Evolutionary conservation across 1,140 invertebrate genomes (phyloP), one percentile per base, ranked within the genome.

Genomic region (Aradophagus sp.): DNA sequence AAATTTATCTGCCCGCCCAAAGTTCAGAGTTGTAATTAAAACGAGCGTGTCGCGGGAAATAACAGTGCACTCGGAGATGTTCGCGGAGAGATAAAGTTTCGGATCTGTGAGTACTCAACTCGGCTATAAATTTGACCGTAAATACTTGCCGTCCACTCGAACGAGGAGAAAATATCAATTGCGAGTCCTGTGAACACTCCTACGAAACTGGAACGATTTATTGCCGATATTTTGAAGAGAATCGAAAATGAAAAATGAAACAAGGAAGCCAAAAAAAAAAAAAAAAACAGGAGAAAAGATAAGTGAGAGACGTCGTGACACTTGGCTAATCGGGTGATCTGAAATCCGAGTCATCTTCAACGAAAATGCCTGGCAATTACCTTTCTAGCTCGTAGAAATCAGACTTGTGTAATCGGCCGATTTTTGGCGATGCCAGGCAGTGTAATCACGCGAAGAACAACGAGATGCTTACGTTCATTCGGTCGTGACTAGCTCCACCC

Each of bases 401-500:
- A 7, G 36, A 15, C n/a, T 68, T 61, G 65, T 41, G 65, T 42
- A 59, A 65, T 34, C 7, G 26, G 26, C 23, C 31, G 26, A 68
- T 61, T 59, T 45, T 55, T 58, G 45, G 39, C 19, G 45, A 68
- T 53, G 16, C 17, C 31, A 8, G 45, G 39, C 38, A 31, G 13
- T 50, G 52, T 48, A 67, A 70, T 69, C 66, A 74, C 66, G 58
- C 50, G 56, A 65, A 58, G 75, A 77, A 68, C 68, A 80, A 63
- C 39, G 55, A 80, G 78, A 82, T 80, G 80, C 80, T 84, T 84
- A 78, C 80, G 80, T 82, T 77, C 81, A 80, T 82, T 77, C 71
- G 77, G 73, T 83, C 82, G 82, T 84, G 80, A 82, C 80, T 76
- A 71, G 72, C 80, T 83, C 81, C 81, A 83, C 81, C 81, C 80